Evolutionary conservation across 1,140 invertebrate genomes (phyloP), one percentile per base, ranked within the genome.

Genomic region (Heterodera carotae): DNA sequence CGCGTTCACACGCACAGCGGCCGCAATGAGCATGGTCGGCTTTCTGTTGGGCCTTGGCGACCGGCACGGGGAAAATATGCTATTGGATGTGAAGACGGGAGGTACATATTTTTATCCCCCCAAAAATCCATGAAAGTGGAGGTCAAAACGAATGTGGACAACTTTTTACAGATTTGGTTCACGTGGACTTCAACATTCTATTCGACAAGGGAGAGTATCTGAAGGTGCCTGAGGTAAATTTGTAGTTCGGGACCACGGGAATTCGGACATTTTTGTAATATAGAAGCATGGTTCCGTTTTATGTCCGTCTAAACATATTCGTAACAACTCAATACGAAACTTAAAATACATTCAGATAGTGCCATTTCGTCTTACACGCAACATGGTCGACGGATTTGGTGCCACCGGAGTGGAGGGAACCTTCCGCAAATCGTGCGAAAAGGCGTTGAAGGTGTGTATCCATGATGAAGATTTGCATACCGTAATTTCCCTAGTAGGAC

Each of bases 1-100:
- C 8, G 91, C 93, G 0, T 99, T 94, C 85, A 93, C 94, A 69
- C 91, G 93, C 77, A 97, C 96, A 8, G 91, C 93, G 18, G 96
- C 96, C 62, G 96, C 98, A 0, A 99, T 99, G 93, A 96, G 94
- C 0, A 97, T 99, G 91, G 94, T 98, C 66, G 97, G 97, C 53
- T 99, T 97, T 85, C 93, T 99, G 76, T 89, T 99, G 29, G 96
- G 97, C 8, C 90, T 99, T 2, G 97, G 97, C 7, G 97, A 99
- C 90, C 91, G 97, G 31, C 97, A 99, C 88, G 93, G 94, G 2
- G 97, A 99, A 90, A 99, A 99, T 88, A 96, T 99, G 48, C 22
- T 56, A 22, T 56, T 56, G 48, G 48, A 56, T 22, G 48, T 56
- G 48, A 56, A 22, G 48, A 56, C 48, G 12, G 48, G 48, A 56